Evolutionary conservation across 2,888 invertebrate species (phyloP), one percentile per base, ranked within the genome.

Genomic region (Ennomos fuscantarius): DNA sequence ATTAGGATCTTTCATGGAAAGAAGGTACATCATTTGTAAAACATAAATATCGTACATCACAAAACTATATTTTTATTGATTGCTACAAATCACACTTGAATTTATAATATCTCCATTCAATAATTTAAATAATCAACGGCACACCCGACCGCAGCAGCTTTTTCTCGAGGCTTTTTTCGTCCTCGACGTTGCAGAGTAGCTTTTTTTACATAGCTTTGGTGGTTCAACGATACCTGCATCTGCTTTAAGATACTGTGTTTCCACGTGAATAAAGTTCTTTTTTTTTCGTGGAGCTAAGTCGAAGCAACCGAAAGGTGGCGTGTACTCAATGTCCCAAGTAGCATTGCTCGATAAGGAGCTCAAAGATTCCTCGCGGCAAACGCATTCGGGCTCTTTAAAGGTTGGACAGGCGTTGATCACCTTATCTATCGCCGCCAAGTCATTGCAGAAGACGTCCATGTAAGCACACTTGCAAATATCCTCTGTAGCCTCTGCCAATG

Each of bases 271-370:
- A 64, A 93, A 93, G 0, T 84, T 84, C 57, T 81, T 83, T 2
- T 86, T 81, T 47, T 90, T 86, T 9, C 93, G 87, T 0, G 93
- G 86, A 55, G 93, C 89, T 1, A 94, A 90, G 65, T 93, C 94
- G 48, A 95, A 94, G 37, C 95, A 90, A 0, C 95, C 95, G 40
- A 95, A 95, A 0, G 95, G 95, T 0, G 95, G 95, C 0, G 95
- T 95, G 50, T 95, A 95, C 59, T 95, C 95, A 39, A 95, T 94
- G 69, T 95, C 95, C 82, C 95, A 93, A 55, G 95, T 95, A 1
- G 94, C 94, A 60, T 95, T 95, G 51, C 93, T 93, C 0, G 93
- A 93, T 1, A 90, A 62, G 9, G 90, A 89, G 62, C 90, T 89
- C 11, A 90, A 55, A 0, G 89, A 89, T 65, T 89, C 87, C 11